phyloP scores from a whole-genome alignment of 2,113 vertebrate species.

The Sinocyclocheilus maitianheensis region DNA sequence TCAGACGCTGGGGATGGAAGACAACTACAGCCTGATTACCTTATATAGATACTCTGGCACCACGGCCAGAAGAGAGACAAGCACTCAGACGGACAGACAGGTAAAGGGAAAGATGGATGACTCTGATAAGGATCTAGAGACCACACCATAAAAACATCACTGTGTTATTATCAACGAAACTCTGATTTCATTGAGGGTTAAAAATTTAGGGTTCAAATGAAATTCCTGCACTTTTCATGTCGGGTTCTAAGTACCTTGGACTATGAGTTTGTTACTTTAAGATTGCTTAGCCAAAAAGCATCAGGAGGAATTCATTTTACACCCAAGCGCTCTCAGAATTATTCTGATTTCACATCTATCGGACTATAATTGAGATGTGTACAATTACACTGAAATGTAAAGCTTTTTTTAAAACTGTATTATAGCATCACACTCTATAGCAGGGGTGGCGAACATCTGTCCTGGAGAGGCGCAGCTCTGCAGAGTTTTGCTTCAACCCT shows the following conservation, averaged over 20 bases:
- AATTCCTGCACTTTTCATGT: not conserved
- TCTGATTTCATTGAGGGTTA: not conserved
- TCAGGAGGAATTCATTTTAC: not conserved
- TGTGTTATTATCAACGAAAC: not conserved
- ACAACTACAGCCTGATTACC: conserved; percentile 50
- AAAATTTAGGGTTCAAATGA: not conserved
- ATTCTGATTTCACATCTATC: too few relatives aligned
- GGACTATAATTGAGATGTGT: too few relatives aligned
- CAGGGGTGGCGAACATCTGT: too few relatives aligned
- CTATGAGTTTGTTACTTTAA: not conserved
- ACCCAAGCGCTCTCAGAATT: not conserved
- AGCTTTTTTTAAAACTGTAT: too few relatives aligned
- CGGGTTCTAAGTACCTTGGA: not conserved
- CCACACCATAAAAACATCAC: not conserved
- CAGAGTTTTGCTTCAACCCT: too few relatives aligned
- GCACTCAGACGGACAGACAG: conserved; percentile 22
- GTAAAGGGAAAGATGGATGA: conserved; percentile 49
- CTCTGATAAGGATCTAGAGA: not conserved
- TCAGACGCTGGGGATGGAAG: conserved; percentile 51
- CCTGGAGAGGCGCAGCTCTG: too few relatives aligned
- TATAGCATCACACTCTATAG: too few relatives aligned
- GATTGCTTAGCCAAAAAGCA: not conserved
- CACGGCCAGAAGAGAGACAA: not conserved
- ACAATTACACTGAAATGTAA: too few relatives aligned
- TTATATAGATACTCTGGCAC: conserved; percentile 60